These are phyloP conservation scores for Syrrhaptes paradoxus DNA, from an alignment of 2,113 vertebrate species.

Conservation along the genomic window DNA sequence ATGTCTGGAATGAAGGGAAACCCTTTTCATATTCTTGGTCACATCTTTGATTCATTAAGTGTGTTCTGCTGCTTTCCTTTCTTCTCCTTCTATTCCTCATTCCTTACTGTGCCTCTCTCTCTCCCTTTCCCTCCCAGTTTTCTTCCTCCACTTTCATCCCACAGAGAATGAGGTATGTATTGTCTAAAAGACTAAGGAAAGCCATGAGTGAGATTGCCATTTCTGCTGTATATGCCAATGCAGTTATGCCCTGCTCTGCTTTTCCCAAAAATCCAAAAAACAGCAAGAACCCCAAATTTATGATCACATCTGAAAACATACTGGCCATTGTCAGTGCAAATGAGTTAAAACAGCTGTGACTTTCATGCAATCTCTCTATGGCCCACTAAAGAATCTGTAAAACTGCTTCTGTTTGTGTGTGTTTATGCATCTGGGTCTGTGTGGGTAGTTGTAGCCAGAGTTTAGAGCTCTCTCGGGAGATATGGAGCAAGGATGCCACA, in stretches of 20 bases:
- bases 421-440: background rate
- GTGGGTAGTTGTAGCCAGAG: background rate
- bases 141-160: background rate
- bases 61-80: background rate
- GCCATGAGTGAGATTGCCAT: background rate
- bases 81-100: background rate
- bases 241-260: background rate
- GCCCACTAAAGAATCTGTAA: background rate
- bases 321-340: background rate
- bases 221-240: background rate
- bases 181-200: background rate
- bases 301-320: background rate
- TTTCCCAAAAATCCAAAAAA: background rate
- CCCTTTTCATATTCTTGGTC: background rate
- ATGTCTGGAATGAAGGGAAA: conserved; percentile 45
- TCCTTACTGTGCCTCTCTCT: background rate
- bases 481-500: background rate
- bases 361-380: background rate
- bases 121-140: background rate
- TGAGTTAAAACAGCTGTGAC: background rate
- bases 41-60: conserved; percentile 9
- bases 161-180: background rate
- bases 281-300: background rate
- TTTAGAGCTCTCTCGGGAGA: background rate
- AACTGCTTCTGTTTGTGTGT: background rate